Evolutionary conservation across 2,888 invertebrate genomes (phyloP).

Genomic region (Pristionchus mayeri): DNA sequence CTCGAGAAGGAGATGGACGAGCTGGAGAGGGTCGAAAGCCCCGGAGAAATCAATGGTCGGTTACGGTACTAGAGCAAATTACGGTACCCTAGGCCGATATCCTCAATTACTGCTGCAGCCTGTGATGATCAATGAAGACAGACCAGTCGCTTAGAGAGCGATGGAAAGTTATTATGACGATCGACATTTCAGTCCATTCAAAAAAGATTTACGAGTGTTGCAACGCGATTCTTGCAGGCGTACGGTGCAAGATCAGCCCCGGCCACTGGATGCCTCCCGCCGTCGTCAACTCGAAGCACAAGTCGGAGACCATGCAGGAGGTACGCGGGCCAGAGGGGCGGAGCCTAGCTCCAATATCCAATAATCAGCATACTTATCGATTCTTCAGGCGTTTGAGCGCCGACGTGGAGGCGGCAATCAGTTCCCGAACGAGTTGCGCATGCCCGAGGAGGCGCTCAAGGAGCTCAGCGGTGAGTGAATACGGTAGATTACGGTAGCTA

Average conservation of each 20-base stretch:
- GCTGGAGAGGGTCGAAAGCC: background rate
- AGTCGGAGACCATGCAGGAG: background rate
- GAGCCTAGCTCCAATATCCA: background rate
- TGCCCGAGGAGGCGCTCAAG: background rate
- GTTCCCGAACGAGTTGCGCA: background rate
- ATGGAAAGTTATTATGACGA: no score
- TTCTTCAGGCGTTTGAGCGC: background rate
- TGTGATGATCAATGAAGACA: no score
- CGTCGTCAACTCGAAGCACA: constrained; percentile 38
- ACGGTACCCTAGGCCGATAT: background rate
- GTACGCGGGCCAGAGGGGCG: background rate
- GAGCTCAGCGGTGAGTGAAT: constrained; percentile 29
- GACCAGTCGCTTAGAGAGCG: no score
- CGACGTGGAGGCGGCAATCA: background rate
- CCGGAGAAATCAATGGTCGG: background rate
- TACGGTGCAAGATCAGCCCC: background rate
- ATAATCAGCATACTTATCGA: background rate
- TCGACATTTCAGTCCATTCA: no score
- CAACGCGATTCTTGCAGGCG: background rate
- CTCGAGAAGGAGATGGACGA: constrained; percentile 38
- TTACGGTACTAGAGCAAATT: background rate
- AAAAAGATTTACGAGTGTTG: no score
- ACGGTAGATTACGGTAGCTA: background rate
- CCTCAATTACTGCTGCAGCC: no score
- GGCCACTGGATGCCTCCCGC: background rate